A percentile compares a stretch with the other conserved stretches of the same genome.
These are phyloP conservation scores for Mola mola DNA, from an alignment of 2,113 vertebrate genomes.

Conservation along the genomic window DNA sequence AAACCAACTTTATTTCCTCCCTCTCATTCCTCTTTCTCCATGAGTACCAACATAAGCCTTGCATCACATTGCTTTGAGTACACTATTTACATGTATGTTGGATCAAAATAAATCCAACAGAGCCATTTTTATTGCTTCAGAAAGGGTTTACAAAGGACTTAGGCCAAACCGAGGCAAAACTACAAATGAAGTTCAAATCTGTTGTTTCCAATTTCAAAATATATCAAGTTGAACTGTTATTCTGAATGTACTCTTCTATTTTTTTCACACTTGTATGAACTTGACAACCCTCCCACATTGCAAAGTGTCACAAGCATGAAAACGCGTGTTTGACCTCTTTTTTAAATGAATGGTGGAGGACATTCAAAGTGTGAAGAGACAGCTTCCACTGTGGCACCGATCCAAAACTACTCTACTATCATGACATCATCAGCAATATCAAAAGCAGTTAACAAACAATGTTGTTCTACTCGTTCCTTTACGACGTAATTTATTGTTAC, in stretches of 20 bases:
- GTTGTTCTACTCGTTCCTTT: too few species aligned
- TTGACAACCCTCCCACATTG: constrained; percentile 3
- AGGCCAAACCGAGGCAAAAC: not conserved
- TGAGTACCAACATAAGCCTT: too few species aligned
- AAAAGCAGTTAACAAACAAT: too few species aligned
- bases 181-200: not conserved
- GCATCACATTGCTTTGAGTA: too few species aligned
- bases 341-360: constrained; percentile 10
- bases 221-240: constrained; percentile 1
- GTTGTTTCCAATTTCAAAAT: constrained; percentile 1
- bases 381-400: constrained; percentile 1
- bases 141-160: constrained; percentile 9
- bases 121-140: constrained; percentile 19
- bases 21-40: too few species aligned
- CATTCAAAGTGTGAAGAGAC: constrained; percentile 21
- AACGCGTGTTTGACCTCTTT: constrained; percentile 26
- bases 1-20: too few species aligned
- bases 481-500: too few species aligned
- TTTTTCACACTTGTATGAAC: not conserved
- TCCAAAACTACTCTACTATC: not conserved
- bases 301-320: constrained; percentile 20
- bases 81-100: too few species aligned
- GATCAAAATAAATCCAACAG: too few species aligned
- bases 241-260: not conserved
- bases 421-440: too few species aligned